These are phyloP conservation scores for Euglossa dilemma DNA, from an alignment of 1,140 invertebrate species.

Conservation along the genomic window DNA sequence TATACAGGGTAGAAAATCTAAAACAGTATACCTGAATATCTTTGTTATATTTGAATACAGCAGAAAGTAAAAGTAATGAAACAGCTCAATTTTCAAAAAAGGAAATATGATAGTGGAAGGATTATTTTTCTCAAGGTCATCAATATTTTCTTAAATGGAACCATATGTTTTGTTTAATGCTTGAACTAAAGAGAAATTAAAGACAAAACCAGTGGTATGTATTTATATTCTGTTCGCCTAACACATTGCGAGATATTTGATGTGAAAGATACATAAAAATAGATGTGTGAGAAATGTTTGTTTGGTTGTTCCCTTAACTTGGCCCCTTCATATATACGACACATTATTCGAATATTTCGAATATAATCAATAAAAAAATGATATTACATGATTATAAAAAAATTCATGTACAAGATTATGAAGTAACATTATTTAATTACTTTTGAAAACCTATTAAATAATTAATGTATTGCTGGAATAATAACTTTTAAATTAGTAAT, in stretches of 20 bases:
- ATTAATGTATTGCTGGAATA: not conserved
- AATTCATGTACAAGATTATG: not conserved
- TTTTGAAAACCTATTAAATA: too few species aligned
- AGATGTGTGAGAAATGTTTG: not conserved
- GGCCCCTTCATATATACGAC: not conserved
- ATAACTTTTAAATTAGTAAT: not conserved
- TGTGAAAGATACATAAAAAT: slow-evolving; percentile 4
- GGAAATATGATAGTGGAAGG: not conserved
- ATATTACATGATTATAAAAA: not conserved
- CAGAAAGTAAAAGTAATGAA: not conserved
- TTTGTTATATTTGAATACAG: not conserved
- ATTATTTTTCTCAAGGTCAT: slow-evolving; percentile 35
- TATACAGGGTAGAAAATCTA: not conserved
- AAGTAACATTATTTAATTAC: not conserved
- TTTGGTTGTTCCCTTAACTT: not conserved
- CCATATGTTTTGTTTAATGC: not conserved
- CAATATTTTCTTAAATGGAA: slow-evolving; percentile 14
- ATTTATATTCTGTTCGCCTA: not conserved
- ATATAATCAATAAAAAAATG: not conserved
- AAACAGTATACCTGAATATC: not conserved
- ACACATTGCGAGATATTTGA: not conserved
- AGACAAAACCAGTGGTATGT: not conserved
- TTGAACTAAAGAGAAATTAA: slow-evolving; percentile 10
- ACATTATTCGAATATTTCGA: not conserved
- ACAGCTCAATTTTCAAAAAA: not conserved